Evolutionary conservation across 2,888 invertebrate genomes (phyloP).

Genomic region (Lasioglossum figueresi): DNA sequence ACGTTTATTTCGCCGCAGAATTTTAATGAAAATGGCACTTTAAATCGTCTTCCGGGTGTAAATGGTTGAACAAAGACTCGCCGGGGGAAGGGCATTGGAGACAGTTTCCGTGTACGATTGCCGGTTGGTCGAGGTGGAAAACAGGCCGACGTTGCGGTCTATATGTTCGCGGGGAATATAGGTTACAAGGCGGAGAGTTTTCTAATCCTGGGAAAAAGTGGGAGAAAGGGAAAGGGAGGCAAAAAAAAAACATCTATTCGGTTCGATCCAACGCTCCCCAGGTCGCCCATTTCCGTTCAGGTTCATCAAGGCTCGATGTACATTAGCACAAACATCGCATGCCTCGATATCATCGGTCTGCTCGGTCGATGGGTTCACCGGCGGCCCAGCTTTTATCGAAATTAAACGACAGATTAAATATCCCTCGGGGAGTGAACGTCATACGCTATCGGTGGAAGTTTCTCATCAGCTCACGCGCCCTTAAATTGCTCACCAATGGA

Average conservation of each 20-base stretch:
- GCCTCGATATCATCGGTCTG: conserved; percentile 45
- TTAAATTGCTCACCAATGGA: conserved; percentile 44
- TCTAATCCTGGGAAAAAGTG: conserved; percentile 38
- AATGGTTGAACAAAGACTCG: conserved; percentile 1
- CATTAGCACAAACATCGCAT: conserved; percentile 61
- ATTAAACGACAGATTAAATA: conserved; percentile 64
- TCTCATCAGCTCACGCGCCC: conserved; percentile 43
- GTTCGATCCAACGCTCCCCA: conserved; percentile 19
- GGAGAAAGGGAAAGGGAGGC: not conserved
- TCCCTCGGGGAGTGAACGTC: conserved; percentile 41
- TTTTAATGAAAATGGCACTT: not conserved
- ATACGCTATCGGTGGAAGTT: conserved; percentile 14
- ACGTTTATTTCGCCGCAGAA: not conserved
- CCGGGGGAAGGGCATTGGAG: not conserved
- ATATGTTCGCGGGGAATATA: conserved; percentile 14
- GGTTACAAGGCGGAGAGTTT: conserved; percentile 43
- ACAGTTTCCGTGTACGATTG: not conserved
- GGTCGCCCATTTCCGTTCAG: conserved; percentile 35
- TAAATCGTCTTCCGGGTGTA: not conserved
- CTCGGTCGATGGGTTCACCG: conserved; percentile 21
- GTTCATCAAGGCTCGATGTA: conserved; percentile 54
- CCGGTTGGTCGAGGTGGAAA: not conserved
- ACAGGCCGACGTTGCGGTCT: conserved; percentile 18
- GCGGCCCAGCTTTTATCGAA: conserved; percentile 59
- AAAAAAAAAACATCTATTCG: conserved; percentile 10